phyloP scores from a whole-genome alignment of 2,113 vertebrate species.

The Empidonax alnorum region DNA sequence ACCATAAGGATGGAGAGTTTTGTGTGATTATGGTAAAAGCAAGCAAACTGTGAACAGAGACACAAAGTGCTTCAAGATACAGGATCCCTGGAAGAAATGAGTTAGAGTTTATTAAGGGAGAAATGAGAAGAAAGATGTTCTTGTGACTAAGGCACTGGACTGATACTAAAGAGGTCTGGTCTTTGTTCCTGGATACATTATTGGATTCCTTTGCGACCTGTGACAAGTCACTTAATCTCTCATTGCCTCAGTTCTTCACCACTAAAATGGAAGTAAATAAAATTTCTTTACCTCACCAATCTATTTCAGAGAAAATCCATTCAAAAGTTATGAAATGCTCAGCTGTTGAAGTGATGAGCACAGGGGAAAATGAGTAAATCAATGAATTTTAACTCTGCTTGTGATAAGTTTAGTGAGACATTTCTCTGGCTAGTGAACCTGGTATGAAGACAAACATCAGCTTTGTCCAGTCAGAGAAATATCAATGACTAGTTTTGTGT shows the following conservation, averaged over 20 bases:
- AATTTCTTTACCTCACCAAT: slow-evolving; percentile 17
- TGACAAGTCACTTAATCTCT: slow-evolving; percentile 62
- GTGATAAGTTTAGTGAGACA: not conserved
- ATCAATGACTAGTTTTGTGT: not conserved
- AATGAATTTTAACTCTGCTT: slow-evolving; percentile 19
- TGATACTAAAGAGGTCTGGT: slow-evolving; percentile 16
- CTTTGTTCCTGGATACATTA: slow-evolving; percentile 35
- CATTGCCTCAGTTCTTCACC: slow-evolving; percentile 24
- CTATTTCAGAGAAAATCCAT: slow-evolving; percentile 34
- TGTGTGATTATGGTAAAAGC: not conserved
- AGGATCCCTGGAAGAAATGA: not conserved
- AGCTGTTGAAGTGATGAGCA: slow-evolving; percentile 19
- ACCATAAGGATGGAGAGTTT: slow-evolving; percentile 11
- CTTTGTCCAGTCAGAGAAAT: slow-evolving; percentile 1
- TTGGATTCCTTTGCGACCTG: slow-evolving; percentile 35
- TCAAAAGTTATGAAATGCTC: slow-evolving; percentile 53
- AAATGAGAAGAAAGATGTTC: slow-evolving; percentile 44
- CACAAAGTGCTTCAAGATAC: not conserved
- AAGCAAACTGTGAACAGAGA: slow-evolving; percentile 8
- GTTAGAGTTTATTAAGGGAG: slow-evolving; percentile 25
- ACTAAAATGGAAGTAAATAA: slow-evolving; percentile 55
- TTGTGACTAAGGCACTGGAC: not conserved
- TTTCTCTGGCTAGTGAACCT: slow-evolving; percentile 2
- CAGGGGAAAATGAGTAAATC: slow-evolving; percentile 43
- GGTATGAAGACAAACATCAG: not conserved